Conservation (phyloP, 2,888 invertebrate genomes). For the Drosophila atroscutellata region DNA sequence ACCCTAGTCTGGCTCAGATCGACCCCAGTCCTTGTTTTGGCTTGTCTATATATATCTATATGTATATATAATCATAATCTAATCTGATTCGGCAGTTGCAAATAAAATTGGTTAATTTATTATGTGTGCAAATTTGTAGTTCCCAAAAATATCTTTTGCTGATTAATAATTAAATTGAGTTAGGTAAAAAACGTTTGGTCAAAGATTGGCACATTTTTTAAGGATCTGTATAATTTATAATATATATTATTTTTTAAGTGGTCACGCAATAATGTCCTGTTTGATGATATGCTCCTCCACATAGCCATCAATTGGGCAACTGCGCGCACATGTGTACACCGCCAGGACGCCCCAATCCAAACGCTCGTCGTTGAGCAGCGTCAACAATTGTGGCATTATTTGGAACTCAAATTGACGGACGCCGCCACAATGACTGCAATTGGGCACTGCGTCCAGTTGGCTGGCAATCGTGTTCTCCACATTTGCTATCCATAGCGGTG, state of each 20-base stretch:
- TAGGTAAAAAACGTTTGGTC: neutral
- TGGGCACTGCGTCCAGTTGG: slow-evolving; percentile 87
- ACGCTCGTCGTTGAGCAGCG: slow-evolving; percentile 88
- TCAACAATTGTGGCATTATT: slow-evolving; percentile 93
- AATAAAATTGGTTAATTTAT: slow-evolving; percentile 56
- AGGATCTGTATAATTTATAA: neutral
- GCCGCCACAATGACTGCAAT: slow-evolving; percentile 90
- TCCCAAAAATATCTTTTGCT: neutral
- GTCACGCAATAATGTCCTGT: slow-evolving; percentile 89
- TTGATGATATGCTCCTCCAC: slow-evolving; percentile 92
- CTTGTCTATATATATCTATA: neutral
- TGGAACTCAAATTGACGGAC: slow-evolving; percentile 96
- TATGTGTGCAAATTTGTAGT: neutral
- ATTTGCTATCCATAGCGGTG: slow-evolving; percentile 93
- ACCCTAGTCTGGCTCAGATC: slow-evolving; percentile 27
- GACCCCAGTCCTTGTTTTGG: slow-evolving; percentile 20
- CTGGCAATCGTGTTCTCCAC: slow-evolving; percentile 47
- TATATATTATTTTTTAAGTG: neutral
- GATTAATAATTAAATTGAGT: neutral
- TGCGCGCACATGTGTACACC: slow-evolving; percentile 93
- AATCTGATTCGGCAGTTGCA: slow-evolving; percentile 45
- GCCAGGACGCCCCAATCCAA: slow-evolving; percentile 96
- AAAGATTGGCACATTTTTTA: neutral
- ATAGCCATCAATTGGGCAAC: slow-evolving; percentile 90
- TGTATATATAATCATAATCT: slow-evolving; percentile 10